phyloP scores from a whole-genome alignment of 2,797 vertebrate species.

The Podargus strigoides region DNA sequence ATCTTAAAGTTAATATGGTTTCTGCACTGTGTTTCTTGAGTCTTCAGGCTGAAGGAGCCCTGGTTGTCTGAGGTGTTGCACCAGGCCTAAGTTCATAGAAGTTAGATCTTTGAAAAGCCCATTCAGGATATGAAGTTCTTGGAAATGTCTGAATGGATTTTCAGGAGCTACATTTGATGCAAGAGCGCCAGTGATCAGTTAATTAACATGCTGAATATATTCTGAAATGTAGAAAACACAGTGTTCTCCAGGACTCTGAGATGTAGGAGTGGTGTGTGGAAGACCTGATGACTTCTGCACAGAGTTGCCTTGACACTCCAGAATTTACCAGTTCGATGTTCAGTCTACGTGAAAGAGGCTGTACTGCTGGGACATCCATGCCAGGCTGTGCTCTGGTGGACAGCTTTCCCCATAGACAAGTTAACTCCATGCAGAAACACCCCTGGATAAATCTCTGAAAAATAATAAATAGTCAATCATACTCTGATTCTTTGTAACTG shows the following conservation, averaged over 20 bases:
- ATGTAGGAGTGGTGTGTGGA: not conserved
- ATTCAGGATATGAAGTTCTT: not conserved
- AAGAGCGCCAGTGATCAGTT: not conserved
- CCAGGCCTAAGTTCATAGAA: no score
- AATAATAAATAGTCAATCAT: not conserved
- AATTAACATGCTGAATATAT: not conserved
- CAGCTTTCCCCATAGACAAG: not conserved
- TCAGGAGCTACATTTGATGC: not conserved
- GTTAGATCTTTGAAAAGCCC: not conserved
- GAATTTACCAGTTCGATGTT: not conserved
- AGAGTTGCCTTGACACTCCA: not conserved
- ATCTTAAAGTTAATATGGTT: not conserved
- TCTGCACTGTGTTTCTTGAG: not conserved
- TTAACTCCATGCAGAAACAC: not conserved
- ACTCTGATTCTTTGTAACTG: not conserved
- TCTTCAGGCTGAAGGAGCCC: not conserved
- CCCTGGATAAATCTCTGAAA: not conserved
- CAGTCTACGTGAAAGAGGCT: not conserved
- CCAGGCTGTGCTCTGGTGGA: accelerated
- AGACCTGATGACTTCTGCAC: not conserved
- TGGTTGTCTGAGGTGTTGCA: not conserved
- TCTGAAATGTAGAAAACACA: not conserved
- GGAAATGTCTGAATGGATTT: not conserved
- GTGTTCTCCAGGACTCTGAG: not conserved
- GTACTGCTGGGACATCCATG: not conserved